These are phyloP conservation scores for Eurois occulta DNA, from an alignment of 2,888 invertebrate species.

Conservation along the genomic window DNA sequence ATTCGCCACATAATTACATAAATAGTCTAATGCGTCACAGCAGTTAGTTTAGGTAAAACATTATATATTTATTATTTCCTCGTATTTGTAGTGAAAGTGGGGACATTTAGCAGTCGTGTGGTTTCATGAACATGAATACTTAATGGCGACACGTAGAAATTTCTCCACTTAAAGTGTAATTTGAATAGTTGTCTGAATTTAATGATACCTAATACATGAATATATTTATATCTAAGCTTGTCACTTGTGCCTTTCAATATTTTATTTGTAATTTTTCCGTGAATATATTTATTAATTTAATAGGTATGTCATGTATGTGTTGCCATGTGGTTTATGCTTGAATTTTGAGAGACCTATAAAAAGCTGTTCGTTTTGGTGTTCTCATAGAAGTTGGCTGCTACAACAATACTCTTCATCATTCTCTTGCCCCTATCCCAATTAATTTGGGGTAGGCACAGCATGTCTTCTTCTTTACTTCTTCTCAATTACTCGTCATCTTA, in stretches of 20 bases:
- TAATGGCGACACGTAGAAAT: constrained; percentile 66
- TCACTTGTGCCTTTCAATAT: constrained; percentile 17
- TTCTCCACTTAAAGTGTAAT: constrained; percentile 73
- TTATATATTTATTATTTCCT: constrained; percentile 63
- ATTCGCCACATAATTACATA: constrained; percentile 71
- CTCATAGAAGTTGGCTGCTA: not conserved
- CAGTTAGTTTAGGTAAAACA: constrained; percentile 84
- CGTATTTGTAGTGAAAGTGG: constrained; percentile 58
- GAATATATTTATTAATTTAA: not conserved
- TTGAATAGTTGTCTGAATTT: constrained; percentile 65
- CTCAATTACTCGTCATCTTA: no score
- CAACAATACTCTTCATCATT: not conserved
- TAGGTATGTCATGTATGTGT: not conserved
- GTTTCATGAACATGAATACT: constrained; percentile 70
- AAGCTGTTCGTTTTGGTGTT: not conserved
- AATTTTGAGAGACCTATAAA: not conserved
- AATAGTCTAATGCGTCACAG: constrained; percentile 75
- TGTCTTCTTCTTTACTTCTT: no score
- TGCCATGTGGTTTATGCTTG: not conserved
- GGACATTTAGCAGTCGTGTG: constrained; percentile 65
- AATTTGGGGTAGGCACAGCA: no score
- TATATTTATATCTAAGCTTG: constrained; percentile 23
- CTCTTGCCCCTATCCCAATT: no score
- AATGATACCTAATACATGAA: constrained; percentile 42
- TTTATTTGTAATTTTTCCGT: not conserved